A percentile compares a stretch with the other conserved stretches of the same genome.
Conservation (phyloP, 2,797 vertebrate genomes). For the Cottoperca gobio region DNA sequence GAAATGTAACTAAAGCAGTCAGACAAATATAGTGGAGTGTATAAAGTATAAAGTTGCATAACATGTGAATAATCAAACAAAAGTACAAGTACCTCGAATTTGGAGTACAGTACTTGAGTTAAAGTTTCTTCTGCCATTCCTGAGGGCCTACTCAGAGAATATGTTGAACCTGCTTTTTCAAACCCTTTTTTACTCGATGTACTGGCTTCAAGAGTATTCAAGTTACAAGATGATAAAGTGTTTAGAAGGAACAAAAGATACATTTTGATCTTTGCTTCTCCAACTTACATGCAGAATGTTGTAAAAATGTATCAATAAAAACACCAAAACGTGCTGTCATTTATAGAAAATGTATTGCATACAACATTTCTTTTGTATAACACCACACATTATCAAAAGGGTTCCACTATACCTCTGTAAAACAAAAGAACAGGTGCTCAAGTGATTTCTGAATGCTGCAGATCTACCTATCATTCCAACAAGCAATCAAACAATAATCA, state of each 20-base stretch:
- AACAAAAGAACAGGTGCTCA: conserved; percentile 3
- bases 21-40: no score
- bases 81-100: no score
- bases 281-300: not conserved
- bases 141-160: no score
- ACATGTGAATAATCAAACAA: no score
- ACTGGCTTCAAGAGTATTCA: not conserved
- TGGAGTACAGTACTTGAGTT: no score
- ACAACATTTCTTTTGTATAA: conserved; percentile 35
- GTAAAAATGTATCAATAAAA: conserved; percentile 11
- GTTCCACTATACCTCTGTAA: conserved; percentile 18
- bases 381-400: conserved; percentile 31
- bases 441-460: conserved; percentile 19
- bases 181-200: not conserved
- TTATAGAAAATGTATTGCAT: conserved; percentile 58
- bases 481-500: not conserved
- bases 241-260: not conserved
- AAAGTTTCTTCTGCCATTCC: no score
- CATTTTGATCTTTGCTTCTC: not conserved
- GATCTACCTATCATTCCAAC: not conserved
- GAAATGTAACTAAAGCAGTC: no score
- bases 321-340: conserved; percentile 29
- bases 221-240: not conserved
- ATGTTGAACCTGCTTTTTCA: not conserved
- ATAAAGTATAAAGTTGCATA: no score